These are phyloP conservation scores for Microctonus aethiopoides DNA, from an alignment of 2,888 invertebrate species.

Conservation along the genomic window DNA sequence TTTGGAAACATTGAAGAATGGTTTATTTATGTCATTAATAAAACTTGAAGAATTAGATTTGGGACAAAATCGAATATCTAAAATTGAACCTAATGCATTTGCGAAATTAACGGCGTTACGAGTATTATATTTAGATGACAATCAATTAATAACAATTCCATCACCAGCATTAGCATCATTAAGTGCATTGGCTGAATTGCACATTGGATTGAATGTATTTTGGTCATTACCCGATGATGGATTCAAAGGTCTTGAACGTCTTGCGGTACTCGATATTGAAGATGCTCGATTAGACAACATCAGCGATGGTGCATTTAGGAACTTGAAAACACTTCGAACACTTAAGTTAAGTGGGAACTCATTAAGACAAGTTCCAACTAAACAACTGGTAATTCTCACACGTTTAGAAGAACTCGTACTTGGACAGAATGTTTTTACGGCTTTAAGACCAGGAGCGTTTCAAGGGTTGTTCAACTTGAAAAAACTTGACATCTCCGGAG, in stretches of 20 bases:
- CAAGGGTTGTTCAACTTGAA: conserved; percentile 82
- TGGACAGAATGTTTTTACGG: conserved; percentile 84
- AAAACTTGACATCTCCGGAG: conserved; percentile 82
- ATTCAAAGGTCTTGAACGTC: conserved; percentile 80
- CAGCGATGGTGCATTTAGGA: conserved; percentile 80
- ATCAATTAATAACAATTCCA: conserved; percentile 82
- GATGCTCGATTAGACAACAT: conserved; percentile 85
- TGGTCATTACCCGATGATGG: conserved; percentile 80
- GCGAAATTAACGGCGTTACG: conserved; percentile 80
- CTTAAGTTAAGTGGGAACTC: conserved; percentile 86
- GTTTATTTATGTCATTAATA: conserved; percentile 79
- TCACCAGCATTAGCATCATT: conserved; percentile 79
- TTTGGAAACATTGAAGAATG: conserved; percentile 80
- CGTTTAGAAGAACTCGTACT: conserved; percentile 84
- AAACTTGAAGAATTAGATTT: conserved; percentile 87
- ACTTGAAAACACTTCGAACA: conserved; percentile 79
- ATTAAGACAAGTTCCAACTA: conserved; percentile 79
- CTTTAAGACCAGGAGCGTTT: conserved; percentile 79
- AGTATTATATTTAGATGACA: conserved; percentile 86
- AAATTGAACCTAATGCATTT: conserved; percentile 82
- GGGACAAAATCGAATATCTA: conserved; percentile 85
- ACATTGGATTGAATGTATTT: conserved; percentile 86
- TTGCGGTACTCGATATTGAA: conserved; percentile 82
- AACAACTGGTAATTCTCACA: conserved; percentile 76
- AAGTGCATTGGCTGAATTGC: conserved; percentile 84